Evolutionary conservation across 2,113 vertebrate species (phyloP).

Genomic region (Thalassoma bifasciatum): DNA sequence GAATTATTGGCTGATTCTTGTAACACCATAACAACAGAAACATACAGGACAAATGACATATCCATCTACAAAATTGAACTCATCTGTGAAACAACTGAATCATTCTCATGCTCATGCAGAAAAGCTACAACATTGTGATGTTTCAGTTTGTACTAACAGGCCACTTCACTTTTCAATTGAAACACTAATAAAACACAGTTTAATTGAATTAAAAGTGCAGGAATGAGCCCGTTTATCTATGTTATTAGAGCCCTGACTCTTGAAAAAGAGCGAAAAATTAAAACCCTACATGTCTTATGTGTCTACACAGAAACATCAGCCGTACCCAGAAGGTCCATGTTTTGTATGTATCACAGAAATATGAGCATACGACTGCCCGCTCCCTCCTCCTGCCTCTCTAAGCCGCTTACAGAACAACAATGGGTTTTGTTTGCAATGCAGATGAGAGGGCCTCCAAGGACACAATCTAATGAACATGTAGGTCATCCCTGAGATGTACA

Average conservation of each 20-base stretch:
- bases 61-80: too few species aligned
- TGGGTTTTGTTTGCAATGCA: slow-evolving; percentile 75
- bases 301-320: slow-evolving; percentile 6
- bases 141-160: too few species aligned
- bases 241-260: neutral
- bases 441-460: slow-evolving; percentile 62
- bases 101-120: too few species aligned
- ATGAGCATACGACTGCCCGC: neutral
- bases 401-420: slow-evolving; percentile 72
- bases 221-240: too few species aligned
- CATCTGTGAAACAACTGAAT: too few species aligned
- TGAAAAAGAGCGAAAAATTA: neutral
- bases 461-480: slow-evolving; percentile 68
- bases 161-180: too few species aligned
- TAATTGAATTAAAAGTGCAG: too few species aligned
- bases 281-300: neutral
- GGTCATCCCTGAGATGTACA: slow-evolving; percentile 55
- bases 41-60: too few species aligned
- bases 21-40: too few species aligned
- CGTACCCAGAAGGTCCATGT: neutral
- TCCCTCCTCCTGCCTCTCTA: slow-evolving; percentile 19
- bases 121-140: too few species aligned
- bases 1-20: too few species aligned
- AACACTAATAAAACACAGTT: too few species aligned
- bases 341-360: slow-evolving; percentile 14